Conservation (phyloP, 1,140 invertebrate genomes). For the Calosoma granatense region DNA sequence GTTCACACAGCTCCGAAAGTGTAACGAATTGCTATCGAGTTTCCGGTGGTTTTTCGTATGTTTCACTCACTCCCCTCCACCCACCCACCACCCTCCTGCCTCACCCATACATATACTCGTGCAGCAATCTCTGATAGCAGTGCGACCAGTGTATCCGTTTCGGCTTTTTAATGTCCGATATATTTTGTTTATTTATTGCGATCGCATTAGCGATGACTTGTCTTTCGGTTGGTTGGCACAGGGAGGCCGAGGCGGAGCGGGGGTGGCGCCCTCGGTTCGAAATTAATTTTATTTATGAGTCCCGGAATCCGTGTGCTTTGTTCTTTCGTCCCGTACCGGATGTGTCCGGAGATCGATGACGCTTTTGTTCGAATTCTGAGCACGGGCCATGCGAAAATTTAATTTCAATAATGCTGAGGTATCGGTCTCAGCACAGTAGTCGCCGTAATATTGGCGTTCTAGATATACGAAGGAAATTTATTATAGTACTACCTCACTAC, state of each 20-base stretch:
- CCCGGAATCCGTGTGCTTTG: not conserved
- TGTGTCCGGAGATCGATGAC: not conserved
- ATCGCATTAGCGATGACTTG: conserved; percentile 2
- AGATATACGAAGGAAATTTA: too few species aligned
- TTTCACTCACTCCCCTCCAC: too few species aligned
- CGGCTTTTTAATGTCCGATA: not conserved
- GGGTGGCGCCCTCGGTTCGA: not conserved
- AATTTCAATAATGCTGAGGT: not conserved
- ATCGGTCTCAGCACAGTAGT: too few species aligned
- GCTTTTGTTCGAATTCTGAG: not conserved
- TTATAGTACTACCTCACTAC: too few species aligned
- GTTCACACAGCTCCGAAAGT: too few species aligned
- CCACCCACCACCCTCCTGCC: too few species aligned
- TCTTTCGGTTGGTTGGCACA: too few species aligned
- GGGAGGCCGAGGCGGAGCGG: not conserved
- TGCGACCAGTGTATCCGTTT: not conserved
- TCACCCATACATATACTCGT: too few species aligned
- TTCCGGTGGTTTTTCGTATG: too few species aligned
- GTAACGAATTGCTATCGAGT: too few species aligned
- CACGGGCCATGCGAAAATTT: not conserved
- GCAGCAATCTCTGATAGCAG: not conserved
- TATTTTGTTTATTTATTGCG: conserved; percentile 7
- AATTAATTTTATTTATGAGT: conserved; percentile 7
- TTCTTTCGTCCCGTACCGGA: not conserved
- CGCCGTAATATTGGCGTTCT: too few species aligned